Base-by-base conservation (phyloP, 1,140 invertebrate species). In the Drosophila nebulosa region DNA sequence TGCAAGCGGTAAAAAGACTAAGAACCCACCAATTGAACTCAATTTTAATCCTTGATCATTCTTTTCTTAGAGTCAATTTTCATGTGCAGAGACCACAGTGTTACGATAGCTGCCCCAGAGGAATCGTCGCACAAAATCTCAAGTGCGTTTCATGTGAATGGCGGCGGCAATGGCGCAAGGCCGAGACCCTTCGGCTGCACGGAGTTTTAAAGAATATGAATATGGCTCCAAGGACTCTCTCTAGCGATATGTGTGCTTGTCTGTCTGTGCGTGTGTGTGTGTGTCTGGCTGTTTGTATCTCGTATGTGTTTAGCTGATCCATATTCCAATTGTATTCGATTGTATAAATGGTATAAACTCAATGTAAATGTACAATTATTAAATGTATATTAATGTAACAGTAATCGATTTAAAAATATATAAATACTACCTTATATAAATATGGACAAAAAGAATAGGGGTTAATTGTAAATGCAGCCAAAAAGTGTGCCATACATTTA, bases 11-110 rank as follows among this genome's bases (percentile, higher is more conserved):
- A 62, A 74, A 75, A 18, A 4, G 6, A 4, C 6, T 7, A 30
- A 2, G 1, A 53, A 9, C 14, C 1, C 21, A 14, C 22, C 35
- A 42, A 26, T 9, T 5, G 24, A 57, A 4, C 22, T 27, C 5
- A 3, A 1, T 24, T 16, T 9, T 59, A n/a, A n/a, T n/a, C n/a
- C 18, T 64, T 42, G 12, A 50, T 9, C 1, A n/a, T n/a, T 10
- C 3, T 27, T 21, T 21, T 27, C 61, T 7, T 61, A 91, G 90
- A 91, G 84, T 78, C 90, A 89, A 90, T 91, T 83, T 90, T 91
- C 90, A 75, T 89, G 90, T 89, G 90, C 88, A 52, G 90, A 91
- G 79, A 90, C 88, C 73, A 90, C 88, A 73, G 84, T 90, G 53
- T 78, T 91, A 64, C 86, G 90, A 88, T 91, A 91, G 84, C 86